Evolutionary conservation across 1,140 invertebrate genomes (phyloP).

Genomic region (Euwallacea fornicatus): DNA sequence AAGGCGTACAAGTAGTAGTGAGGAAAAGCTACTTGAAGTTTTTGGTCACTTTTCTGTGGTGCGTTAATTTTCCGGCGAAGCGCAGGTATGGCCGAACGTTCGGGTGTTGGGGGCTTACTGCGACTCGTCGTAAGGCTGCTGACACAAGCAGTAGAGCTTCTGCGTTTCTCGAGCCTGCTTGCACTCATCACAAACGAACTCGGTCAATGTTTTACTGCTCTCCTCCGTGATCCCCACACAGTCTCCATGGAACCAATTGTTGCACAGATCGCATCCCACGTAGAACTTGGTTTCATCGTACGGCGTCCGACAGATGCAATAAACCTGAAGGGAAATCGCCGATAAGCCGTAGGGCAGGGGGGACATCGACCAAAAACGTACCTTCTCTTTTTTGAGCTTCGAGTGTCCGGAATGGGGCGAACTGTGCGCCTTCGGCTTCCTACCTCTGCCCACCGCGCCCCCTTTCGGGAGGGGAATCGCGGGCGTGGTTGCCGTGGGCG

Average conservation of each 20-base stretch:
- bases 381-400: conserved; percentile 36
- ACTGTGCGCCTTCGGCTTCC: conserved; percentile 16
- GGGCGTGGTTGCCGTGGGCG: conserved; percentile 56
- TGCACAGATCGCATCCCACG: conserved; percentile 95
- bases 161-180: conserved; percentile 82
- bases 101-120: conserved; percentile 68
- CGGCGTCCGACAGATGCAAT: conserved; percentile 91
- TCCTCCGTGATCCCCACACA: conserved; percentile 94
- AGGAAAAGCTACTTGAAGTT: too few species aligned
- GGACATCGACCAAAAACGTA: conserved; percentile 1
- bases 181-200: conserved; percentile 88
- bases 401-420: conserved; percentile 18
- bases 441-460: conserved; percentile 2
- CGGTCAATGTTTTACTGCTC: conserved; percentile 87
- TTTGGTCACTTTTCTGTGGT: too few species aligned
- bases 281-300: conserved; percentile 98
- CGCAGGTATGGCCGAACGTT: background rate
- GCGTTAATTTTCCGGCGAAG: too few species aligned
- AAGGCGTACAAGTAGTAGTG: too few species aligned
- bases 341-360: background rate
- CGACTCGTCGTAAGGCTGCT: conserved; percentile 95
- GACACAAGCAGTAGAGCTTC: conserved; percentile 94
- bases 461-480: conserved; percentile 48
- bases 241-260: conserved; percentile 97
- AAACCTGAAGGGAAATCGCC: conserved; percentile 60